phyloP scores from a whole-genome alignment of 2,888 invertebrate genomes.

The Hypolimnas misippus region DNA sequence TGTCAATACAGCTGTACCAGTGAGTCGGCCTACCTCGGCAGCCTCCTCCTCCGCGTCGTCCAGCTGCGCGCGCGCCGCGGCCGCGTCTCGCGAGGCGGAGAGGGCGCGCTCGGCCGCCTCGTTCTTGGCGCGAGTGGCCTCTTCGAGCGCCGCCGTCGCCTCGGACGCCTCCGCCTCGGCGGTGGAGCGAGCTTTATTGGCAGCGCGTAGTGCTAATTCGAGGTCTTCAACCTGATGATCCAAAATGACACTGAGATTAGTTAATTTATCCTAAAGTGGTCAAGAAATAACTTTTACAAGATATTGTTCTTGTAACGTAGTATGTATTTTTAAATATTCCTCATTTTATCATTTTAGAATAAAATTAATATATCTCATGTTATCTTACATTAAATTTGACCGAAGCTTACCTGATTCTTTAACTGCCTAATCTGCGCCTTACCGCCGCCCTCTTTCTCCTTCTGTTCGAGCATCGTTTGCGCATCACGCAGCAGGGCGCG shows the following conservation, averaged over 20 bases:
- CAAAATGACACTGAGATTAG: not conserved
- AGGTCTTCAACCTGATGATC: conserved; percentile 91
- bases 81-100: conserved; percentile 89
- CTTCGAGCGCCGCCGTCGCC: conserved; percentile 92
- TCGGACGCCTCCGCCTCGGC: conserved; percentile 95
- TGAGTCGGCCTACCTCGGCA: too few relatives aligned
- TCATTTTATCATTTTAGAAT: too few relatives aligned
- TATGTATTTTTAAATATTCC: too few relatives aligned
- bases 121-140: conserved; percentile 87
- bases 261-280: too few relatives aligned
- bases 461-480: conserved; percentile 94
- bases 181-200: conserved; percentile 93
- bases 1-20: too few relatives aligned
- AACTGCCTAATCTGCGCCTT: conserved; percentile 90
- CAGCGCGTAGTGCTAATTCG: conserved; percentile 92
- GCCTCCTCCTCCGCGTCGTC: conserved; percentile 98
- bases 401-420: conserved; percentile 86
- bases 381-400: too few relatives aligned
- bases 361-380: too few relatives aligned
- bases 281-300: too few relatives aligned
- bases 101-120: conserved; percentile 91
- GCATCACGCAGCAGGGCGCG: conserved; percentile 96
- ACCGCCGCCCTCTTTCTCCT: conserved; percentile 93
- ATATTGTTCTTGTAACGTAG: too few relatives aligned
- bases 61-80: conserved; percentile 91